Evolutionary conservation across 2,797 vertebrate species (phyloP).

Genomic region (Loris lydekkerianus): DNA sequence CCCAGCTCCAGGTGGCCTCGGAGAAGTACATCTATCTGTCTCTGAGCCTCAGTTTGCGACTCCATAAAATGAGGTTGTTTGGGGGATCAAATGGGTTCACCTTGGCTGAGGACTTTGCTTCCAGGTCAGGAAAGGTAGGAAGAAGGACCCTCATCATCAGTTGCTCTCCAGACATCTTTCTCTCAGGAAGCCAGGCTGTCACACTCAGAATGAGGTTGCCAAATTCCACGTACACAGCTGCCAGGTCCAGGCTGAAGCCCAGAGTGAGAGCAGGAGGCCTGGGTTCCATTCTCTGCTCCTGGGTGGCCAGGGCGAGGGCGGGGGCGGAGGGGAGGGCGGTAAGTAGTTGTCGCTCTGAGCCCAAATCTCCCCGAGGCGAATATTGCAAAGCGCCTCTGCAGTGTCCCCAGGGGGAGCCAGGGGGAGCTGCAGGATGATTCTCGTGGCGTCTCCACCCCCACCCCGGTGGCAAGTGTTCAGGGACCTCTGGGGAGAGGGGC

Average conservation of each 20-base stretch:
- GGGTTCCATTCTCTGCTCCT: background rate
- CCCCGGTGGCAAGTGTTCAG: too few species aligned
- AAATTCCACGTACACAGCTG: background rate
- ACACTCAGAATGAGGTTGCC: background rate
- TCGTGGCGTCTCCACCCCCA: accelerated
- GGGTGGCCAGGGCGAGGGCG: background rate
- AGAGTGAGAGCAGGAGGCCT: background rate
- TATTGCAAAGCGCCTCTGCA: background rate
- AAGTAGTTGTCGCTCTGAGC: background rate
- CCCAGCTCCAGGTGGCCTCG: background rate
- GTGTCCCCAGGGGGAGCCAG: background rate
- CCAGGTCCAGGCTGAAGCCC: background rate
- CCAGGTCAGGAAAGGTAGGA: background rate
- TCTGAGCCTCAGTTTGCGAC: background rate
- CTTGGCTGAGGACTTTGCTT: background rate
- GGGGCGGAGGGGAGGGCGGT: too few species aligned
- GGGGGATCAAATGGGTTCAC: background rate
- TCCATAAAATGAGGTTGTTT: background rate
- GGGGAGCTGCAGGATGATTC: background rate
- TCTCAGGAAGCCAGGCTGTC: background rate
- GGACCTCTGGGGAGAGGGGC: background rate
- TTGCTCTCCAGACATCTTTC: background rate
- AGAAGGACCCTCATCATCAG: background rate
- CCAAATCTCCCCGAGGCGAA: background rate
- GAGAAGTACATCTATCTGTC: background rate